Evolutionary conservation across 2,797 vertebrate species (phyloP).

Genomic region (Lates japonicus): DNA sequence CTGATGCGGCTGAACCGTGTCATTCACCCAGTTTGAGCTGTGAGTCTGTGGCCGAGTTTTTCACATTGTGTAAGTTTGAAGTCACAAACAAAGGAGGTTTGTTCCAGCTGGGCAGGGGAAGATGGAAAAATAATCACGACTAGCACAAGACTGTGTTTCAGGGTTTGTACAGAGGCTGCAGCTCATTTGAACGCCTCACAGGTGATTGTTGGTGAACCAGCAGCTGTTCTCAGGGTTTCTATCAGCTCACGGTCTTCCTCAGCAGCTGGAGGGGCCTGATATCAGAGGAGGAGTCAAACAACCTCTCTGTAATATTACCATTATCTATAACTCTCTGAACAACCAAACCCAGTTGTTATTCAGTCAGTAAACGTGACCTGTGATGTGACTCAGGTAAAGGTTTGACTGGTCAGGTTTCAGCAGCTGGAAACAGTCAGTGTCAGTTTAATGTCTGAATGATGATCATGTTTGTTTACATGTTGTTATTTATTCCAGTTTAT

Average conservation of each 20-base stretch:
- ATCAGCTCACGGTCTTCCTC: neutral
- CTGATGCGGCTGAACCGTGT: neutral
- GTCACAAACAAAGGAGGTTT: constrained; percentile 44
- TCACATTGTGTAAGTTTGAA: constrained; percentile 22
- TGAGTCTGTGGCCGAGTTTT: constrained; percentile 5
- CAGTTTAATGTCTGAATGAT: too few species aligned
- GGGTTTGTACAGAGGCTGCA: neutral
- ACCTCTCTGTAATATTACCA: too few species aligned
- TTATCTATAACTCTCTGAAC: too few species aligned
- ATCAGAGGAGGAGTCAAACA: too few species aligned
- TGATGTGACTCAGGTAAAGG: too few species aligned
- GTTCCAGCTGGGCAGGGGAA: neutral
- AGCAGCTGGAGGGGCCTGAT: neutral
- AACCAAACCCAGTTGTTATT: too few species aligned
- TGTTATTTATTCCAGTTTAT: too few species aligned
- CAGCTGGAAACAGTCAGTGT: too few species aligned
- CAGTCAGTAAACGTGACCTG: too few species aligned
- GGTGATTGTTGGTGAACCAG: neutral
- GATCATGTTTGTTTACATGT: too few species aligned
- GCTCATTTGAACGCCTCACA: too few species aligned
- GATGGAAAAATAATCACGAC: neutral
- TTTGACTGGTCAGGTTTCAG: too few species aligned
- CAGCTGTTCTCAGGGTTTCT: neutral
- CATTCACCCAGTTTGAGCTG: neutral
- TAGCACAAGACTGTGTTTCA: neutral